Evolutionary conservation across 2,113 vertebrate species (phyloP), one percentile per base, ranked within the genome.

Genomic region (Dryoscopus gambensis): DNA sequence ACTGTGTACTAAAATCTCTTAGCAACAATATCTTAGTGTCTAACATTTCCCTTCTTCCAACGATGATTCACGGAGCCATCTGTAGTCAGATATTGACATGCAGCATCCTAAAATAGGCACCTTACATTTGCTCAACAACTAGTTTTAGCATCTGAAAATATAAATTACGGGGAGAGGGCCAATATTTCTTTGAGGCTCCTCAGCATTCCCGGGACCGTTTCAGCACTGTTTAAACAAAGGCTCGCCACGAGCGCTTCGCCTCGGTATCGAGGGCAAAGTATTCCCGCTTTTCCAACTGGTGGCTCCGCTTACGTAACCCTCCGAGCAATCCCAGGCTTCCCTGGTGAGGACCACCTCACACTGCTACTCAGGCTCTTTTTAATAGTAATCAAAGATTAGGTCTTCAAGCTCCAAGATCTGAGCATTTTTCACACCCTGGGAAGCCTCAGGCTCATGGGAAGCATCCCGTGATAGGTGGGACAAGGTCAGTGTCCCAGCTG

Each of bases 11-110:
- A 92, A 93, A 96, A 90, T 94, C 97, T 98, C 98, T 96, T 97
- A 97, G 98, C 98, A 97, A 98, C 98, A 91, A 90, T 96, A 87
- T 95, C 97, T 97, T 68, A 95, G 97, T 75, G 89, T 97, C 87
- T 94, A 92, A 94, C 97, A 92, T 95, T 97, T 97, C 50, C 86
- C 87, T 96, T 97, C 98, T 91, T 91, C 95, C 64, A 86, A 90
- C 93, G 96, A 92, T 97, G 98, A 98, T 95, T 98, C 98, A 97
- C 18, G 46, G 68, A 93, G 96, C 98, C 93, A 98, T 98, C 98
- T 98, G 97, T 90, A 97, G 98, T 97, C 97, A 93, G 97, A 97
- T 92, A 96, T 92, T 89, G 97, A 97, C 96, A 97, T 91, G 96
- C 96, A 96, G 84, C 39, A 94, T 94, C 97, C 95, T 56, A 97